Percentiles rank a stretch among this genome's conserved stretches.
Conservation (phyloP, 2,113 vertebrate species). For the Aplodontia rufa region DNA sequence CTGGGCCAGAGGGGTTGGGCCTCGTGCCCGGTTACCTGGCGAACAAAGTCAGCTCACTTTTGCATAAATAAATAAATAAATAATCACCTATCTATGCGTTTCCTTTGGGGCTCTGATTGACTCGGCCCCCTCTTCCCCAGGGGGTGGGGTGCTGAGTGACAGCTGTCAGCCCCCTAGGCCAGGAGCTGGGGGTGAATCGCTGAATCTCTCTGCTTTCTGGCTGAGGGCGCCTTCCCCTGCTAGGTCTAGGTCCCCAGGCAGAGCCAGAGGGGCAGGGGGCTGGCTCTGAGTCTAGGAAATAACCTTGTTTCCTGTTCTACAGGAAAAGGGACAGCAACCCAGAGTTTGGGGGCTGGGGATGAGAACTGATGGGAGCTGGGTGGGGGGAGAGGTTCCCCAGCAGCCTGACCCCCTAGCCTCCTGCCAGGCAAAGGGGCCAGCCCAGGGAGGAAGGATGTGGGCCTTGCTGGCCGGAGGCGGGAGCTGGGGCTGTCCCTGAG, state of each 20-base stretch:
- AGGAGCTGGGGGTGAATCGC: conserved; percentile 67
- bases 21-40: conserved; percentile 79
- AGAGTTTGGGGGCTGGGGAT: conserved; percentile 77
- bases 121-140: conserved; percentile 60
- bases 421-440: conserved; percentile 75
- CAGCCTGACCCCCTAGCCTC: conserved; percentile 71
- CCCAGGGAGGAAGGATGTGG: conserved; percentile 81
- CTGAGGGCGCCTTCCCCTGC: conserved; percentile 49
- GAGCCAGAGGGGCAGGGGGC: conserved; percentile 75
- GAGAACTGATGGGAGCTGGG: conserved; percentile 56
- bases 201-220: conserved; percentile 60
- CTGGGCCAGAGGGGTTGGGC: conserved; percentile 62
- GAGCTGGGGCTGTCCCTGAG: conserved; percentile 79
- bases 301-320: conserved; percentile 80
- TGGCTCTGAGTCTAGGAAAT: conserved; percentile 75
- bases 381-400: conserved; percentile 66
- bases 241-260: conserved; percentile 59
- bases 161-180: conserved; percentile 83
- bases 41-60: conserved; percentile 78
- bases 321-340: conserved; percentile 78
- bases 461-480: conserved; percentile 79
- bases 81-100: conserved; percentile 71
- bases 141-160: conserved; percentile 80
- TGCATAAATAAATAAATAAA: conserved; percentile 81
- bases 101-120: conserved; percentile 74